These are phyloP conservation scores for Notoglanidium macrostoma DNA, from an alignment of 2,797 vertebrate genomes.

Conservation along the genomic window DNA sequence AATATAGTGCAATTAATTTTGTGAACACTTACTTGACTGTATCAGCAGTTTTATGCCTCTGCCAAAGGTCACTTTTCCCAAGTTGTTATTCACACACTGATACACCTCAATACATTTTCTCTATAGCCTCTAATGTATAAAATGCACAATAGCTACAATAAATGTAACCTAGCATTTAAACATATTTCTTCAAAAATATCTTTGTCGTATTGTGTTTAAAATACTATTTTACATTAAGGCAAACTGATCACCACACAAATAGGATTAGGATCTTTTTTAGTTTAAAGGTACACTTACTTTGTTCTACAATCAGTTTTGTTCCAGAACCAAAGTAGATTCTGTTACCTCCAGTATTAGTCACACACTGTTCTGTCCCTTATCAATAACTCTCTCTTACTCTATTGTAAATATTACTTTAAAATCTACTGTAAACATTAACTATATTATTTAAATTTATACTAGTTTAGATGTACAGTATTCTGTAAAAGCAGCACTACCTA, in stretches of 20 bases:
- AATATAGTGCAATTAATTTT: no score
- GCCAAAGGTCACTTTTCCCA: neutral
- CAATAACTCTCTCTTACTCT: neutral
- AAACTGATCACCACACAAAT: neutral
- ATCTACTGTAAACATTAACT: neutral
- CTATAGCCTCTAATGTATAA: neutral
- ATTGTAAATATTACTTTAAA: neutral
- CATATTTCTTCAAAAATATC: neutral
- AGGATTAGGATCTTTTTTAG: neutral
- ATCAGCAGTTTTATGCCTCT: conserved; percentile 52
- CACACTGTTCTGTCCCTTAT: conserved; percentile 2
- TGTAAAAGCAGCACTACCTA: neutral
- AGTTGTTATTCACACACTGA: neutral
- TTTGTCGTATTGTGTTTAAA: neutral
- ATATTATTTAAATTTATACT: neutral
- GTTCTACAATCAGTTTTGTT: conserved; percentile 43
- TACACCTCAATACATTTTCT: neutral
- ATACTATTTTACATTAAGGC: conserved; percentile 22
- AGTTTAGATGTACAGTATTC: neutral
- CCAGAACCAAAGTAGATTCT: conserved; percentile 48
- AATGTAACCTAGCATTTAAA: neutral
- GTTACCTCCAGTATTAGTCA: neutral
- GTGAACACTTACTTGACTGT: conserved; percentile 27
- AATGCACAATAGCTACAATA: neutral
- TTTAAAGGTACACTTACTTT: conserved; percentile 51